These are phyloP conservation scores for Nemotelus pantherinus DNA, from an alignment of 2,888 invertebrate species.

Conservation along the genomic window DNA sequence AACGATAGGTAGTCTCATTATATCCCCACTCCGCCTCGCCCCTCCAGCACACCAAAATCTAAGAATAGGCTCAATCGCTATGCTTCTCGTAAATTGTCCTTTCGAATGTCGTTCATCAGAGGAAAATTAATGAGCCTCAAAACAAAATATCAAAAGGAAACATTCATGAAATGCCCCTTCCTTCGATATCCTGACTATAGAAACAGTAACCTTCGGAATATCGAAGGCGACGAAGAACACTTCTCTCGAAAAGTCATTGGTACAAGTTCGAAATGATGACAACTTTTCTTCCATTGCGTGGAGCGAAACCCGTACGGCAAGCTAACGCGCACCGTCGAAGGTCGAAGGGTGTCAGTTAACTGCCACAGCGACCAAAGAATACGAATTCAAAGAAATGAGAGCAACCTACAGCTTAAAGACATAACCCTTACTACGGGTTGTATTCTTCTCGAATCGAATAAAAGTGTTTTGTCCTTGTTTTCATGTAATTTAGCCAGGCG, in stretches of 20 bases:
- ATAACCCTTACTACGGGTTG: neutral
- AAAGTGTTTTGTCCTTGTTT: slow-evolving; percentile 28
- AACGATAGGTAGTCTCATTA: too few relatives aligned
- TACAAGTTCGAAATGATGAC: slow-evolving; percentile 10
- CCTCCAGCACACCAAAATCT: too few relatives aligned
- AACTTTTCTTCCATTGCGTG: neutral
- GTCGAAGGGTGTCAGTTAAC: neutral
- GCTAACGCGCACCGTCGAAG: too few relatives aligned
- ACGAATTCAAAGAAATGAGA: neutral
- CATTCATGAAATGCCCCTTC: slow-evolving; percentile 19
- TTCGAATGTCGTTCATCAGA: slow-evolving; percentile 25
- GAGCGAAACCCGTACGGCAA: too few relatives aligned
- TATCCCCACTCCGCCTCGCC: too few relatives aligned
- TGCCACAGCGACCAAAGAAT: neutral
- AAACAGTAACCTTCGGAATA: neutral
- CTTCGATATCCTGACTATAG: neutral
- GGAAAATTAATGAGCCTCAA: slow-evolving; percentile 36
- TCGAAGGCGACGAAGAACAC: slow-evolving; percentile 14
- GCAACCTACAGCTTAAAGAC: neutral
- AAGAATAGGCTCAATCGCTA: neutral
- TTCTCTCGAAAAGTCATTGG: slow-evolving; percentile 2
- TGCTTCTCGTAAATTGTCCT: slow-evolving; percentile 8
- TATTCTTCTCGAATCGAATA: neutral
- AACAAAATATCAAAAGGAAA: slow-evolving; percentile 28
- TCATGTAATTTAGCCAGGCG: slow-evolving; percentile 28